phyloP scores from a whole-genome alignment of 2,888 invertebrate genomes.

The Idaea biselata region DNA sequence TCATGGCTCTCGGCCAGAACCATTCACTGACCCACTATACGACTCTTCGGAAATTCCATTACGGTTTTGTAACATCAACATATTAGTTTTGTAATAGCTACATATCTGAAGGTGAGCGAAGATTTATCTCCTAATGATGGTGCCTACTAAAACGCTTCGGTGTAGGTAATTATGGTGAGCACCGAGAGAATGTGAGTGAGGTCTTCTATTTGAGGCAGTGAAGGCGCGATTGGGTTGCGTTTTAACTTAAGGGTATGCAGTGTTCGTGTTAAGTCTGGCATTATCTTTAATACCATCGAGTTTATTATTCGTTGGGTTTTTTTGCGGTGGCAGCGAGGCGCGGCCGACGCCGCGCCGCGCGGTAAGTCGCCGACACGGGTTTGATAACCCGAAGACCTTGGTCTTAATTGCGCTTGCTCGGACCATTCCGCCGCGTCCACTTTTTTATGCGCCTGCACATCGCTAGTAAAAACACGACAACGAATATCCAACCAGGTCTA shows the following conservation, averaged over 20 bases:
- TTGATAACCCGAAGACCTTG: conserved; percentile 81
- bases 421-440: conserved; percentile 75
- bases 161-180: conserved; percentile 34
- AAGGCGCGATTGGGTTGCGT: conserved; percentile 37
- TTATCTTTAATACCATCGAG: conserved; percentile 78
- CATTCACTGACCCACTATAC: conserved; percentile 70
- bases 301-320: conserved; percentile 76
- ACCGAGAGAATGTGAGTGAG: conserved; percentile 37
- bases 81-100: conserved; percentile 19
- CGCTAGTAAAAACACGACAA: conserved; percentile 75
- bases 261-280: conserved; percentile 67
- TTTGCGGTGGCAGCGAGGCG: conserved; percentile 71
- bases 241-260: conserved; percentile 41
- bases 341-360: conserved; percentile 53
- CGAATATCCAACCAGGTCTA: conserved; percentile 61
- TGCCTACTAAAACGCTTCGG: conserved; percentile 18
- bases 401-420: conserved; percentile 79
- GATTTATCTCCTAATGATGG: conserved; percentile 5
- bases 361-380: conserved; percentile 67
- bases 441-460: conserved; percentile 79
- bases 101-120: conserved; percentile 11
- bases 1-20: conserved; percentile 64
- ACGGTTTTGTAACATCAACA: conserved; percentile 34
- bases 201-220: conserved; percentile 32
- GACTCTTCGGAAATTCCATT: conserved; percentile 49